Evolutionary conservation across 2,888 invertebrate genomes (phyloP).

Genomic region (Parthenolecanium corni): DNA sequence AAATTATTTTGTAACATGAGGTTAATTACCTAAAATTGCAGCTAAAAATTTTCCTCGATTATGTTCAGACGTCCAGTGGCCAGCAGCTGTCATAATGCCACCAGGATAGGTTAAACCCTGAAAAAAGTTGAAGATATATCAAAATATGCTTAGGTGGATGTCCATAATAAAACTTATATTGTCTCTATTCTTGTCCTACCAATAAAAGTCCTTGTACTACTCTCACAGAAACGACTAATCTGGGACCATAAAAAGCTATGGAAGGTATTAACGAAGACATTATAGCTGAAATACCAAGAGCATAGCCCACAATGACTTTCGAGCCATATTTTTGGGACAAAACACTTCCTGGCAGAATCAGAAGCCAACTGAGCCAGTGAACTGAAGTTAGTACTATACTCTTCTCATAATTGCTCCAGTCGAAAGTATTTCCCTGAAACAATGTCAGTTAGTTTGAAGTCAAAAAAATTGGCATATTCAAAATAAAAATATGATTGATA

Average conservation of each 20-base stretch:
- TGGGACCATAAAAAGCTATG: background rate
- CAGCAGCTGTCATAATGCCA: conserved; percentile 70
- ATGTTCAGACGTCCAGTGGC: conserved; percentile 66
- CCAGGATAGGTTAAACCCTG: conserved; percentile 47
- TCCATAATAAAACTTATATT: no score
- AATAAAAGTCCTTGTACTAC: conserved; percentile 4
- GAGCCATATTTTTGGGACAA: conserved; percentile 9
- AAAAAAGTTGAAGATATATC: background rate
- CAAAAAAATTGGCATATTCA: no score
- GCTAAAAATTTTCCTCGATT: conserved; percentile 61
- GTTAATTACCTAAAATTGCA: no score
- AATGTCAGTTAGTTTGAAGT: background rate
- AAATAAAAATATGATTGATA: no score
- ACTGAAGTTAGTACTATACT: background rate
- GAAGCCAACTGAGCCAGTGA: conserved; percentile 2
- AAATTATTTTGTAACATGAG: no score
- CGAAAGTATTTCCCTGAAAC: conserved; percentile 26
- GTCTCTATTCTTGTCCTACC: no score
- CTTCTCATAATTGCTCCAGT: conserved; percentile 7
- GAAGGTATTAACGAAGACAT: conserved; percentile 12
- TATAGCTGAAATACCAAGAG: background rate
- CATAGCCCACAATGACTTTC: background rate
- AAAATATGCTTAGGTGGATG: no score
- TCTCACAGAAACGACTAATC: background rate
- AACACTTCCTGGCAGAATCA: background rate